Evolutionary conservation across 2,113 vertebrate species (phyloP).

Genomic region (Tenrec ecaudatus): DNA sequence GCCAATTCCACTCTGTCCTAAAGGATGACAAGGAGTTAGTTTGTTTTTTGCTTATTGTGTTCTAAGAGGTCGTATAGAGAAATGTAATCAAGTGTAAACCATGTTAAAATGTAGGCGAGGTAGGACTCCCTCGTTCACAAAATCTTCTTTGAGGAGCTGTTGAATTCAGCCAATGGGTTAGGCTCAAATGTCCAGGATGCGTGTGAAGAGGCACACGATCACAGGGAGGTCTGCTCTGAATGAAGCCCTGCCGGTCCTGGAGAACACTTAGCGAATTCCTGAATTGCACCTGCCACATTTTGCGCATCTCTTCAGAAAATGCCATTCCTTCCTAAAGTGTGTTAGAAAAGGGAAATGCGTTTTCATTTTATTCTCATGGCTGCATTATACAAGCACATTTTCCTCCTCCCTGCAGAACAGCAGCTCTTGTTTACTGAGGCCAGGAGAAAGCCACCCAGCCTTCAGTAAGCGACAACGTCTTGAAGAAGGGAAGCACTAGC

Average conservation of each 20-base stretch:
- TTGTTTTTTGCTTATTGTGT: too few relatives aligned
- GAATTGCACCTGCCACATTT: constrained; percentile 62
- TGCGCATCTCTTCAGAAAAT: constrained; percentile 62
- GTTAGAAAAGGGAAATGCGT: constrained; percentile 68
- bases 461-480: constrained; percentile 62
- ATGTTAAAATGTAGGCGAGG: not conserved
- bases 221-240: not conserved
- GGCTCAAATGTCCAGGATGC: not conserved
- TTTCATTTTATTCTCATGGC: constrained; percentile 70
- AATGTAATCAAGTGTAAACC: not conserved
- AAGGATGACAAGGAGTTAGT: too few relatives aligned
- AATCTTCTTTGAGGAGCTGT: not conserved
- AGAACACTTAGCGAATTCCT: constrained; percentile 44
- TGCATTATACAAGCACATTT: constrained; percentile 60
- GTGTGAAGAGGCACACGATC: not conserved
- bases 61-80: too few relatives aligned
- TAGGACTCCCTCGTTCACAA: not conserved
- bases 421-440: constrained; percentile 57
- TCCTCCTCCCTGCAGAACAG: constrained; percentile 54
- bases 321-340: constrained; percentile 66
- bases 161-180: not conserved
- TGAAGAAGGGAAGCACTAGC: constrained; percentile 57
- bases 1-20: too few relatives aligned
- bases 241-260: not conserved
- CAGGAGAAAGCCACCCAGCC: constrained; percentile 64